Base-by-base conservation (phyloP, 1,140 invertebrate species). In the Steinernema khuongi region DNA sequence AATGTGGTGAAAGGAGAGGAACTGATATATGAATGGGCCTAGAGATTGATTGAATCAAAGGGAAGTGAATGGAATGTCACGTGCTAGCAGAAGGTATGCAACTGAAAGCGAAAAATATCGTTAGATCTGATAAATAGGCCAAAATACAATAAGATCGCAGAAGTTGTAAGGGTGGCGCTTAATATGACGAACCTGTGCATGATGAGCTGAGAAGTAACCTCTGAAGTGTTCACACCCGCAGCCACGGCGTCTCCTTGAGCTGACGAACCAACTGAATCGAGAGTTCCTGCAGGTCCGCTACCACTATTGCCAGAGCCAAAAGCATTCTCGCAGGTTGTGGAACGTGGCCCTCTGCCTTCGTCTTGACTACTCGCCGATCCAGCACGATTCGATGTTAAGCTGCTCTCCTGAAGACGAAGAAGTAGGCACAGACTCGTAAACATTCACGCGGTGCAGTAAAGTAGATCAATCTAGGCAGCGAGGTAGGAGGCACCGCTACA, bases 171-270 rank as follows among this genome's bases (percentile, higher is more conserved):
- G 18, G 26, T 1, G 11, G 44, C 1, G 1, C 26, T 71, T 32
- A 29, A 72, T n/a, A 31, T 7, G 11, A 72, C 72, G 18, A 17
- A 74, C 72, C 72, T 72, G 28, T 74, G 72, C 72, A 74, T 74
- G 72, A 74, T 74, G 26, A 74, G 72, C 70, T 74, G 71, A 19
- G 36, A 73, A 22, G 72, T 74, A 7, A 70, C 72, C n/a, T 60
- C 50, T 7, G 50, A 60, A 60, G 14, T 60, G 50, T 60, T 60
- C 19, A 60, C 50, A 11, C 36, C 36, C n/a, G 7, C 36, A 41
- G 36, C 36, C n/a, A n/a, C 7, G n/a, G 50, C 50, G 50, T 22
- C 50, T 17, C 50, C 50, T 14, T 60, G 50, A 60, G 19, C 11
- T 60, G 50, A 60, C 22, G 50, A 60, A 22, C 50, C 4, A 60